Evolutionary conservation across 2,888 invertebrate species (phyloP).

Genomic region (Monopis laevigella): DNA sequence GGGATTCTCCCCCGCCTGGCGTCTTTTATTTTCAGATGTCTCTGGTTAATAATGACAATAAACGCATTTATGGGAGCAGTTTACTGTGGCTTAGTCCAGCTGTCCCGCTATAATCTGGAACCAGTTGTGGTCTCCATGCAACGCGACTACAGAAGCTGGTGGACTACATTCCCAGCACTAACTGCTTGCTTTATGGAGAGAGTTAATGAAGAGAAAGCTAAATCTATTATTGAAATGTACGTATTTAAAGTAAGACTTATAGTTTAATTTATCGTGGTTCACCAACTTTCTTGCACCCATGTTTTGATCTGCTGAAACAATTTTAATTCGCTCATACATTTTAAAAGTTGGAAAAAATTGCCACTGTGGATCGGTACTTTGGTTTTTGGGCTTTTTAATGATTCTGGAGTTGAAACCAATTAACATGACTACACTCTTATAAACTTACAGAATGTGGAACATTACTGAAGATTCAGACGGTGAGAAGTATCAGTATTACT

Average conservation of each 20-base stretch:
- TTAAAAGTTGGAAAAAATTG: too few relatives aligned
- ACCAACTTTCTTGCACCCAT: too few relatives aligned
- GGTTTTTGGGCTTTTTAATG: too few relatives aligned
- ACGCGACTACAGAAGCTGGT: slow-evolving; percentile 51
- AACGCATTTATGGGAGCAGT: slow-evolving; percentile 45
- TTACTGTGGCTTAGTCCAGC: slow-evolving; percentile 46
- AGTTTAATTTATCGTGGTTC: too few relatives aligned
- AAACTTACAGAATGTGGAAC: slow-evolving; percentile 48
- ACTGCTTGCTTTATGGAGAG: slow-evolving; percentile 51
- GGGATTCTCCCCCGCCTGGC: background rate
- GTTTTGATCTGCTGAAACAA: too few relatives aligned
- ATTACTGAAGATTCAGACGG: slow-evolving; percentile 41
- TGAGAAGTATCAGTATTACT: slow-evolving; percentile 45
- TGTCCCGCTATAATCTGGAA: slow-evolving; percentile 44
- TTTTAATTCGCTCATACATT: too few relatives aligned
- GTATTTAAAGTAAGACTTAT: too few relatives aligned
- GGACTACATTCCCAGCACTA: slow-evolving; percentile 52
- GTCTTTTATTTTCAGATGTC: slow-evolving; percentile 26
- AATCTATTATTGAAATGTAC: slow-evolving; percentile 32
- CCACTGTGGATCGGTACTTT: too few relatives aligned
- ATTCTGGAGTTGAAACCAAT: too few relatives aligned
- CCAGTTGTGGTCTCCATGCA: slow-evolving; percentile 57
- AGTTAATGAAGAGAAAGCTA: slow-evolving; percentile 37
- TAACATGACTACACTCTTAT: too few relatives aligned
- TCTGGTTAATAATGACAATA: slow-evolving; percentile 42